Base-by-base conservation (phyloP, 2,888 invertebrate species). In the Tachina grossa region DNA sequence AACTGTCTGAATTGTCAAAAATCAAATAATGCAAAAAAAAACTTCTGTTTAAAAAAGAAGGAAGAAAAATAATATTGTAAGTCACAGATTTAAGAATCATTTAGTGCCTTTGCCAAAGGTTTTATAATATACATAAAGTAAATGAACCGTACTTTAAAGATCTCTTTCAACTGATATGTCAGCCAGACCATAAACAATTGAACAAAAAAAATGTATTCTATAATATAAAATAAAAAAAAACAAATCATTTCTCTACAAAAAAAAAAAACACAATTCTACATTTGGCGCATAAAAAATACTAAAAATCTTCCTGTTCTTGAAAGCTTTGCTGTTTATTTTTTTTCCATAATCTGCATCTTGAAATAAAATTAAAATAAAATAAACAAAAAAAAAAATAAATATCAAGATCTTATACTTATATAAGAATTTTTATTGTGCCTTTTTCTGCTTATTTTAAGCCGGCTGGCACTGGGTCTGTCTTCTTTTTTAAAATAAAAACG, bases 151-250 rank as follows among this genome's bases (percentile, higher is more conserved):
- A 82, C 53, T 79, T 74, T 61, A 71, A 13, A 83, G 85, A 85
- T 85, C 63, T 76, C 69, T 68, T 76, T 83, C 22, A 61, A 71
- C 85, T 85, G 85, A 85, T 85, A 85, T 79, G 85, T 85, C 85
- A 85, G 83, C 79, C 85, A 85, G 79, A 69, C 85, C 82, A 85
- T 85, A 85, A 85, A 85, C 85, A 82, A 85, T 82, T 78, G 79
- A 71, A 79, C 53, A 69, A 78, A 57, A 57, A 49, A 78, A 83
- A 72, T 83, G 76, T 76, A 79, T 83, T 79, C 79, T 66, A 45
- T 22, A 65, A 61, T 41, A 22, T 43, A 66, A 59, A 65, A 83
- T 45, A 65, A 66, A 41, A 45, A 55, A 47, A 65, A 22, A 61
- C 41, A n/a, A 72, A 49, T 65, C 61, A 80, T 78, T 74, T 68